Evolutionary conservation across 2,113 vertebrate genomes (phyloP), one percentile per base, ranked within the genome.

Genomic region (Gulo gulo): DNA sequence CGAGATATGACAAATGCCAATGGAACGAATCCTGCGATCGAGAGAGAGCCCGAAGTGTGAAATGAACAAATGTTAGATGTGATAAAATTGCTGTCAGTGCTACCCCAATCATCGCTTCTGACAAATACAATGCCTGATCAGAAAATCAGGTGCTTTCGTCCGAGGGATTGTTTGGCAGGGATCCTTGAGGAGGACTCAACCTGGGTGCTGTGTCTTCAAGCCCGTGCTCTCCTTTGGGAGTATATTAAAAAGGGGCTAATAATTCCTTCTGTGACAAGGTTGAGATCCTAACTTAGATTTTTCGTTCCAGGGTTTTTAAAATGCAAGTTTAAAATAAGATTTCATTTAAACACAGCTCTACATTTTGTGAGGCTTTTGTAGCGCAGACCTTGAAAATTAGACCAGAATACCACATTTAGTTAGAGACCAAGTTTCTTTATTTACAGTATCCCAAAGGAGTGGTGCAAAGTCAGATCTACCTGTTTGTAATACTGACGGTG

Each of bases 1-100:
- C 97, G 96, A 80, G 97, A 81, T 55, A 95, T 83, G 91, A 98
- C 88, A 95, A 97, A 96, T 96, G 97, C 98, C 83, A 73, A 94
- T 55, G 95, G 86, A 79, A 95, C 57, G 78, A 91, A 91, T 92
- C 86, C 94, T 98, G 86, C 0, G 3, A 97, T 84, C 24, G 45
- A 88, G n/a, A 94, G 97, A 15, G 82, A 98, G 95, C 57, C 14
- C 31, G 96, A 89, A 92, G 81, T 83, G 71, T 73, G 95, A 95
- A 86, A 80, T 92, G 79, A 97, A 91, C 73, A 88, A 98, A 97
- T 98, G 97, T 95, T 94, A 83, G 87, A 81, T 42, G 95, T 97
- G 93, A 97, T 71, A 39, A 92, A 93, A 86, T 81, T 74, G 59
- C n/a, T 85, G 97, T 94, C 95, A 91, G 91, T 81, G 87, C 82